Evolutionary conservation across 1,140 invertebrate species (phyloP).

Genomic region (Cotesia typhae): DNA sequence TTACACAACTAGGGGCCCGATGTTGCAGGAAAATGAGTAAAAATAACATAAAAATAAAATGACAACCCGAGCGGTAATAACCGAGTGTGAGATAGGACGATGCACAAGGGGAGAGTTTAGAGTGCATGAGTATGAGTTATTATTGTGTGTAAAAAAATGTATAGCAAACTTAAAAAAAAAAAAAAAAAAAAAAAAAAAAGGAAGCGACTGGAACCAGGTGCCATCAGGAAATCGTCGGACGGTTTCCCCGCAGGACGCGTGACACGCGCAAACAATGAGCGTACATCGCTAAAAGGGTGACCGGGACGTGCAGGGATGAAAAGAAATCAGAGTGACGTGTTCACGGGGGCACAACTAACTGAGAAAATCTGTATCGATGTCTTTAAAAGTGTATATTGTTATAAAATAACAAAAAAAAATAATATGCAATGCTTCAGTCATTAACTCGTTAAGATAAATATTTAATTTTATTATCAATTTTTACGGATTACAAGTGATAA

Average conservation of each 20-base stretch:
- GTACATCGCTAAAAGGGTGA: conserved; percentile 37
- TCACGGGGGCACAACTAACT: conserved; percentile 11
- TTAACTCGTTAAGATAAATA: too few relatives aligned
- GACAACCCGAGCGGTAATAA: too few relatives aligned
- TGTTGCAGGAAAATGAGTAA: too few relatives aligned
- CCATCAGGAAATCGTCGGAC: conserved; percentile 55
- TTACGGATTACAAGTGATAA: too few relatives aligned
- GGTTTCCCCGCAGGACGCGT: conserved; percentile 58
- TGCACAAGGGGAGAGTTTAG: not conserved
- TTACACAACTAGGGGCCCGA: too few relatives aligned
- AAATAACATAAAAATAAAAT: too few relatives aligned
- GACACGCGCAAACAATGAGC: conserved; percentile 60
- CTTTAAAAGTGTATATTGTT: not conserved
- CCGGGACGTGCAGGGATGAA: conserved; percentile 19
- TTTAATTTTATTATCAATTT: too few relatives aligned
- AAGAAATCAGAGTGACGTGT: conserved; percentile 33
- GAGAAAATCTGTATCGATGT: conserved; percentile 19
- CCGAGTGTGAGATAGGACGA: conserved; percentile 9
- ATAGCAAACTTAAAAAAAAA: not conserved
- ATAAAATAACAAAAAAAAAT: too few relatives aligned
- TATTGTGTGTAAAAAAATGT: conserved; percentile 12
- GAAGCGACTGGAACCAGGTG: conserved; percentile 38
- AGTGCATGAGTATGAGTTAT: not conserved
- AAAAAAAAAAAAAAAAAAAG: not conserved
- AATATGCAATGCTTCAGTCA: too few relatives aligned